phyloP scores from a whole-genome alignment of 2,888 invertebrate species.

The Saturnia pavonia region DNA sequence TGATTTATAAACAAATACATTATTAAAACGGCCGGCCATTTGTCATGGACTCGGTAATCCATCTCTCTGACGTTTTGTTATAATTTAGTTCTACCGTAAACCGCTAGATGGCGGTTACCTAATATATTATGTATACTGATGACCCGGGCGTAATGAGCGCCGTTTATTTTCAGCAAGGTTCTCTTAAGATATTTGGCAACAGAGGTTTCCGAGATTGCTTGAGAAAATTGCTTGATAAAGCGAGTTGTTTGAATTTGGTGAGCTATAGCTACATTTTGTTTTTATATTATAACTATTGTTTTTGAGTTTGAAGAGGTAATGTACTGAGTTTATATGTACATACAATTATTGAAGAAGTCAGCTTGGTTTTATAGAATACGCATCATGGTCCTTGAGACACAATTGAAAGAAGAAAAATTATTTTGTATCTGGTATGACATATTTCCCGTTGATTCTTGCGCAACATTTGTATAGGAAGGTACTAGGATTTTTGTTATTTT shows the following conservation, averaged over 20 bases:
- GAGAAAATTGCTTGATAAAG: slow-evolving; percentile 63
- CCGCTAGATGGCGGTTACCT: slow-evolving; percentile 75
- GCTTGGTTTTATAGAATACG: not conserved
- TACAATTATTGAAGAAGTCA: not conserved
- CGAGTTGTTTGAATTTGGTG: not conserved
- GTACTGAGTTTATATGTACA: not conserved
- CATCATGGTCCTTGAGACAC: not conserved
- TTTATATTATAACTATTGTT: not conserved
- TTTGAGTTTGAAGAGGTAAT: not conserved
- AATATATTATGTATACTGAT: slow-evolving; percentile 91
- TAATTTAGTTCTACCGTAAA: slow-evolving; percentile 62
- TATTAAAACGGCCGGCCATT: slow-evolving; percentile 36
- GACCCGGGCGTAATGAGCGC: slow-evolving; percentile 84
- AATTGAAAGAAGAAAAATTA: not conserved
- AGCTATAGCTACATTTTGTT: slow-evolving; percentile 5
- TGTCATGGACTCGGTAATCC: slow-evolving; percentile 54
- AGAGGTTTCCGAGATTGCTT: slow-evolving; percentile 55
- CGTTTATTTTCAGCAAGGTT: slow-evolving; percentile 53
- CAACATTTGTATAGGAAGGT: too few relatives aligned
- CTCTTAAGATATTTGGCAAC: slow-evolving; percentile 71
- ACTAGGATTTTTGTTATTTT: not conserved
- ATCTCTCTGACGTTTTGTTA: slow-evolving; percentile 49
- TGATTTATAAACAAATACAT: too few relatives aligned
- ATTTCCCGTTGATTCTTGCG: too few relatives aligned
- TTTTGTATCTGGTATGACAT: not conserved